Conservation (phyloP, 2,797 vertebrate species). For the Catharus ustulatus region DNA sequence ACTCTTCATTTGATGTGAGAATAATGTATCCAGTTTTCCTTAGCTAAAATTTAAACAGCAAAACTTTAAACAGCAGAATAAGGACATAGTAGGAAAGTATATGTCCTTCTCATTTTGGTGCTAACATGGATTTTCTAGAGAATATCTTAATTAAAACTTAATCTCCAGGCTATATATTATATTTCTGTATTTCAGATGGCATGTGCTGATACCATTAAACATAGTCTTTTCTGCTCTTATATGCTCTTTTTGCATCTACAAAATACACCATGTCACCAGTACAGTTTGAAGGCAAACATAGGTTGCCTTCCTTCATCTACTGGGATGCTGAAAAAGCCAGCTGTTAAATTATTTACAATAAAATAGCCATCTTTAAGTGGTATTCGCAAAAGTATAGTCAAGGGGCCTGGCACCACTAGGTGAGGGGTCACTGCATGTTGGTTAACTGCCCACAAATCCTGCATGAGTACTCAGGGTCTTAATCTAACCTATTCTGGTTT, state of each 20-base stretch:
- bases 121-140: neutral
- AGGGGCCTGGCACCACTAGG: neutral
- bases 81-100: neutral
- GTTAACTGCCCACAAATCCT: neutral
- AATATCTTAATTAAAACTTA: neutral
- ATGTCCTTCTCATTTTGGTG: neutral
- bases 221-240: neutral
- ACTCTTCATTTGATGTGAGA: neutral
- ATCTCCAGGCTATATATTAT: neutral
- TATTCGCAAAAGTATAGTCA: neutral
- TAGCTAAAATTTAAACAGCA: neutral
- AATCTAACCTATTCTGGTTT: neutral
- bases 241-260: neutral
- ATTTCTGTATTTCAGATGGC: neutral
- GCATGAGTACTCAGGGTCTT: neutral
- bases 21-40: neutral
- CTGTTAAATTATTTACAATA: neutral
- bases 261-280: neutral
- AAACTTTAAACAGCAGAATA: neutral
- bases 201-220: neutral
- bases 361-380: neutral
- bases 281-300: neutral
- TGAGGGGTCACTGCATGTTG: neutral
- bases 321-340: neutral
- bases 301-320: neutral